phyloP scores from a whole-genome alignment of 1,140 invertebrate species.

The Atta colombica region DNA sequence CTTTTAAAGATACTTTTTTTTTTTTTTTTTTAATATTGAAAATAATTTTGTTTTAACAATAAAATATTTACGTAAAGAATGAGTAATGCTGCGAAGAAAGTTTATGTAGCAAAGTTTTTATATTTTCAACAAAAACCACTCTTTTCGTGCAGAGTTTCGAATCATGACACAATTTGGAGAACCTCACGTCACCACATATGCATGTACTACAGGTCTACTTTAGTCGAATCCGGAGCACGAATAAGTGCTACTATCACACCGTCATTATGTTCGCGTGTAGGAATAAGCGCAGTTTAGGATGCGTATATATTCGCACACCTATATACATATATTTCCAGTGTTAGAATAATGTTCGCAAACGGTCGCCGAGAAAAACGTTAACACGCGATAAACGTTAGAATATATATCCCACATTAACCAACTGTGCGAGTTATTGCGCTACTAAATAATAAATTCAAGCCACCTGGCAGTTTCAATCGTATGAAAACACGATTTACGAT shows the following conservation, averaged over 20 bases:
- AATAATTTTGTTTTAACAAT: no score
- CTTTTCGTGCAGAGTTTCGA: background rate
- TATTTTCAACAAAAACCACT: no score
- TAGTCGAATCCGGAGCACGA: background rate
- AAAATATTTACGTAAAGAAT: no score
- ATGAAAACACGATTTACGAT: constrained; percentile 1
- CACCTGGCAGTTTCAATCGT: constrained; percentile 16
- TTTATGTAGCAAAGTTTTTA: no score
- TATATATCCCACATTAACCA: constrained; percentile 18
- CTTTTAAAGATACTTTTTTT: no score
- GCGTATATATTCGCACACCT: background rate
- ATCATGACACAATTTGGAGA: background rate
- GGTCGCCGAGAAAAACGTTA: constrained; percentile 12
- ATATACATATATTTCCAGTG: background rate
- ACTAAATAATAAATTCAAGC: constrained; percentile 42
- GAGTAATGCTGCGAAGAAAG: no score
- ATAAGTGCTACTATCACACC: background rate
- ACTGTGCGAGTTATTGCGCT: background rate
- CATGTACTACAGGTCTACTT: background rate
- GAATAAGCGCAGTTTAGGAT: background rate
- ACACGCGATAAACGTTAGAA: constrained; percentile 10
- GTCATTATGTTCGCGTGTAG: constrained; percentile 9
- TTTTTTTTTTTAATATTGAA: no score
- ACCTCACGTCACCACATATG: background rate
- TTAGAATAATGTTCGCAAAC: constrained; percentile 28